phyloP scores from a whole-genome alignment of 1,140 invertebrate genomes.

The Rhizoglyphus robini region DNA sequence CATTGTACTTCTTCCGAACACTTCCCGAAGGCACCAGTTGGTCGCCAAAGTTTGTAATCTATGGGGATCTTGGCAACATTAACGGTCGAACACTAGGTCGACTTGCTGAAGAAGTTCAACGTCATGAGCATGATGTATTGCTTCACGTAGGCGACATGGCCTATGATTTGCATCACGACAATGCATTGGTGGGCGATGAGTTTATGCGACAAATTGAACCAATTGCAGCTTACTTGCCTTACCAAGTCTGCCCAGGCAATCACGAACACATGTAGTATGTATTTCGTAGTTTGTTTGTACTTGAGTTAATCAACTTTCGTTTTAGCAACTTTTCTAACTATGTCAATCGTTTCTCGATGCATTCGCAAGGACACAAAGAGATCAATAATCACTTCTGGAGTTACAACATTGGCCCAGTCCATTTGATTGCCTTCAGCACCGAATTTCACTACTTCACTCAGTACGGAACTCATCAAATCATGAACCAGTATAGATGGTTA shows the following conservation, averaged over 20 bases:
- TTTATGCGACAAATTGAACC: constrained; percentile 81
- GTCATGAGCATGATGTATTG: constrained; percentile 63
- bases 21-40: constrained; percentile 17
- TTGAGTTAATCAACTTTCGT: constrained; percentile 18
- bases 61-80: constrained; percentile 77
- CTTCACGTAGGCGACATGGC: constrained; percentile 87
- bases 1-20: constrained; percentile 21
- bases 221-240: constrained; percentile 70
- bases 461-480: constrained; percentile 63
- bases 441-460: constrained; percentile 82
- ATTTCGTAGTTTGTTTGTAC: not conserved
- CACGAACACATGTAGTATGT: constrained; percentile 71
- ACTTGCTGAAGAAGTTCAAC: constrained; percentile 64
- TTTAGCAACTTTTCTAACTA: constrained; percentile 74
- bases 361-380: constrained; percentile 19
- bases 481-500: constrained; percentile 80
- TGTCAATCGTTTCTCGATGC: constrained; percentile 51
- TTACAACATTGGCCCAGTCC: constrained; percentile 68
- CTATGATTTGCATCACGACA: constrained; percentile 75
- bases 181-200: constrained; percentile 63
- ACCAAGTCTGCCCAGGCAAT: constrained; percentile 80
- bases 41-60: constrained; percentile 49
- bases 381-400: constrained; percentile 28
- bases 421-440: constrained; percentile 79
- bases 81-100: constrained; percentile 63